Conservation (phyloP, 2,888 invertebrate species). For the Pandemis cinnamomeana region DNA sequence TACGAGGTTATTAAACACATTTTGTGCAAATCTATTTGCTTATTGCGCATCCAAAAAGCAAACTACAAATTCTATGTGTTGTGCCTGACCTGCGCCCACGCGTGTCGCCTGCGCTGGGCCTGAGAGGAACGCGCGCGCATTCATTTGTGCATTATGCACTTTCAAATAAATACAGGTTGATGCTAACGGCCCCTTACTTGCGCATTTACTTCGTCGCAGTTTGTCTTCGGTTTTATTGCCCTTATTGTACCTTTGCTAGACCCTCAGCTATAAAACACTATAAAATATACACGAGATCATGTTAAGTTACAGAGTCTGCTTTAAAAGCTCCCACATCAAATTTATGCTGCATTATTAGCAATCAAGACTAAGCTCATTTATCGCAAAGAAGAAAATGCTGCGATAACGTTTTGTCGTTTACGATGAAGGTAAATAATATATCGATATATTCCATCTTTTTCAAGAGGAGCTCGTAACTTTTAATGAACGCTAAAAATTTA, state of each 20-base stretch:
- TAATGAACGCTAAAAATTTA: conserved; percentile 71
- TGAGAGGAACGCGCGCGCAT: conserved; percentile 65
- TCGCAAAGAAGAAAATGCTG: neutral
- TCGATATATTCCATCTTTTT: neutral
- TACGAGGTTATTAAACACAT: no score
- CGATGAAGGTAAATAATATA: neutral
- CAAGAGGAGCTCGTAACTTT: conserved; percentile 58
- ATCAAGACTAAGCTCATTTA: neutral
- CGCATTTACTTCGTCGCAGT: conserved; percentile 34
- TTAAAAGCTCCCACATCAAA: neutral
- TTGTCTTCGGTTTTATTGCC: conserved; percentile 21
- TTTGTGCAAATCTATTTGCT: neutral
- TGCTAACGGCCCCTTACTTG: conserved; percentile 27
- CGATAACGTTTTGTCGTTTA: neutral
- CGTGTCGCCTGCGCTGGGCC: conserved; percentile 58
- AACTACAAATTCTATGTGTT: conserved; percentile 45
- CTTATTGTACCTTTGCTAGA: conserved; percentile 18
- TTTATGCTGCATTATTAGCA: conserved; percentile 1
- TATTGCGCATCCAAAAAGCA: conserved; percentile 39
- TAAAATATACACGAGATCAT: conserved; percentile 11
- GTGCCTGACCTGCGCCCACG: conserved; percentile 64
- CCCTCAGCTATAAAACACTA: conserved; percentile 19
- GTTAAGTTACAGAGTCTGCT: conserved; percentile 18
- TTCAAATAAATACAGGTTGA: conserved; percentile 48
- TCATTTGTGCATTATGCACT: conserved; percentile 62